These are phyloP conservation scores for Podarcis siculus DNA, from an alignment of 2,797 vertebrate species.

Conservation along the genomic window DNA sequence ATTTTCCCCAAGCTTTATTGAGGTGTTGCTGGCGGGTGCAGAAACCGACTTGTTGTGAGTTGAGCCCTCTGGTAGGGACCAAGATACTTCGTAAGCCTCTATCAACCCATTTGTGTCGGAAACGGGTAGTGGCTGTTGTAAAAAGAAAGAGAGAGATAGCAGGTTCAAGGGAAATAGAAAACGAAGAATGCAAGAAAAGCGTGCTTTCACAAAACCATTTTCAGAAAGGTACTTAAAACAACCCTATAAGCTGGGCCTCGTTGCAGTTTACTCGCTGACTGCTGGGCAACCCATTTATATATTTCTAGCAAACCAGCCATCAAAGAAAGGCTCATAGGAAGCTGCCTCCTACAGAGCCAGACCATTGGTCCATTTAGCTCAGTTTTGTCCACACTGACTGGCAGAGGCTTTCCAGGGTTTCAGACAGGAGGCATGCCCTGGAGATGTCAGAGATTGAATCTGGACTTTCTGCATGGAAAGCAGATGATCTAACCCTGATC, in stretches of 20 bases:
- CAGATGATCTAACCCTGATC: no score
- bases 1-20: conserved; percentile 68
- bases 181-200: not conserved
- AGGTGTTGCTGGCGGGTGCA: conserved; percentile 68
- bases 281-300: not conserved
- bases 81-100: conserved; percentile 75
- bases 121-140: conserved; percentile 71
- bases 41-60: conserved; percentile 54
- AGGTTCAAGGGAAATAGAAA: not conserved
- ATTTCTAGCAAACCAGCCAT: not conserved
- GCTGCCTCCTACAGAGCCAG: no score
- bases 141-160: conserved; percentile 35
- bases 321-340: not conserved
- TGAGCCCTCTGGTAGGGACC: conserved; percentile 54
- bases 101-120: conserved; percentile 79
- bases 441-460: no score
- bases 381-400: no score
- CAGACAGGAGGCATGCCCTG: no score
- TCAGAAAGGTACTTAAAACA: not conserved
- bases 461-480: no score
- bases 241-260: not conserved
- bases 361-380: no score
- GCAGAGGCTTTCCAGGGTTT: no score
- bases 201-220: not conserved
- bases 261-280: not conserved